These are phyloP conservation scores for Numida meleagris DNA, from an alignment of 2,113 vertebrate genomes.

Conservation along the genomic window DNA sequence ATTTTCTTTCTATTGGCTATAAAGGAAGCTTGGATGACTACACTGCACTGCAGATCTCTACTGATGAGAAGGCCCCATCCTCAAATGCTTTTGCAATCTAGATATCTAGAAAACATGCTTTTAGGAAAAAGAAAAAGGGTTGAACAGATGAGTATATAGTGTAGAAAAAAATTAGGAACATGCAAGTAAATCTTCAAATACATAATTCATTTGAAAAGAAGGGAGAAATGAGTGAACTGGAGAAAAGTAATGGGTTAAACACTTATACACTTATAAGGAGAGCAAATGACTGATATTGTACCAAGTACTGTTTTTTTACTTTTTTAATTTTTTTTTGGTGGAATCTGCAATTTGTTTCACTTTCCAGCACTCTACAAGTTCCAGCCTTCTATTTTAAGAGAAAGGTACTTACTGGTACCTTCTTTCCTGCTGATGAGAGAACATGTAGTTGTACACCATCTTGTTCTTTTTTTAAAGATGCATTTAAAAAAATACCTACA, in stretches of 20 bases:
- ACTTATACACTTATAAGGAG: background rate
- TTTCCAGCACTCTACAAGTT: background rate
- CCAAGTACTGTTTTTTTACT: background rate
- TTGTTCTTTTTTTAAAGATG: background rate
- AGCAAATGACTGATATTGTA: background rate
- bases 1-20: background rate
- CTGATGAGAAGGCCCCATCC: background rate
- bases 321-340: background rate
- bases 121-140: background rate
- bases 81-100: background rate
- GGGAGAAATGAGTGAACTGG: background rate
- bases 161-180: background rate
- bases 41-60: rapidly evolving
- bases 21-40: background rate
- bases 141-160: background rate
- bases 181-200: background rate
- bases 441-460: background rate
- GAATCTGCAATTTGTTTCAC: background rate
- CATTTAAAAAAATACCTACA: background rate
- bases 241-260: background rate
- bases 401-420: background rate
- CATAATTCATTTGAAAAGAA: background rate
- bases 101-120: background rate
- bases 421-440: background rate
- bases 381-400: background rate